Base-by-base conservation (phyloP, 1,140 invertebrate species). In the Nymphalis io region DNA sequence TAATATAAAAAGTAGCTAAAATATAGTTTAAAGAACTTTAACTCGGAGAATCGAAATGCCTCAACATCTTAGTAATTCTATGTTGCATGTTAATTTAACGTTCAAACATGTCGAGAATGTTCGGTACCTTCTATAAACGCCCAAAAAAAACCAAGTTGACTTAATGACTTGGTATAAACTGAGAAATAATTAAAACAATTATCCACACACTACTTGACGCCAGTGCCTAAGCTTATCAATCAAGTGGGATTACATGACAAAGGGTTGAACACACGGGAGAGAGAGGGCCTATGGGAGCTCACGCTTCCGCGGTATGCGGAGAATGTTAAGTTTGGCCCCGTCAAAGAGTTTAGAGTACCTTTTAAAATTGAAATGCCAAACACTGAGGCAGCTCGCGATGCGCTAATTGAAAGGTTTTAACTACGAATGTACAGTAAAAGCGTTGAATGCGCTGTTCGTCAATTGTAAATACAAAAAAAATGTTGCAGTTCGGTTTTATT, bases 341-440 rank as follows among this genome's bases (percentile, higher is more conserved):
- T 80, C 85, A 85, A 83, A 88, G 82, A 80, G 80, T 75, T 79
- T 72, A 67, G 73, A 79, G 80, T 83, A 79, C 72, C 72, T 83
- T 80, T 83, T 73, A 77, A 84, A 86, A 88, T 88, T 85, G 81
- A 85, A 85, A 85, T 77, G 77, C 81, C 79, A 85, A 84, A 85
- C 81, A 86, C 60, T 66, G 72, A 68, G 62, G 75, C 76, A 74
- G 75, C 70, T 64, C 73, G 70, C 48, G 51, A 48, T 51, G 70
- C 74, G 77, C 75, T 81, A 80, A 83, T 82, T 81, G 78, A 82
- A 81, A 76, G 72, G 76, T 80, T 81, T 77, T 76, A 73, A 61
- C 73, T 77, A 75, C 67, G 67, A 80, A 75, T 70, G 67, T 68
- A 68, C 39, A 61, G 69, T 46, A 46, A 20, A 61, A 27, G 62